Base-by-base conservation (phyloP, 1,140 invertebrate species). In the Bombus huntii region DNA sequence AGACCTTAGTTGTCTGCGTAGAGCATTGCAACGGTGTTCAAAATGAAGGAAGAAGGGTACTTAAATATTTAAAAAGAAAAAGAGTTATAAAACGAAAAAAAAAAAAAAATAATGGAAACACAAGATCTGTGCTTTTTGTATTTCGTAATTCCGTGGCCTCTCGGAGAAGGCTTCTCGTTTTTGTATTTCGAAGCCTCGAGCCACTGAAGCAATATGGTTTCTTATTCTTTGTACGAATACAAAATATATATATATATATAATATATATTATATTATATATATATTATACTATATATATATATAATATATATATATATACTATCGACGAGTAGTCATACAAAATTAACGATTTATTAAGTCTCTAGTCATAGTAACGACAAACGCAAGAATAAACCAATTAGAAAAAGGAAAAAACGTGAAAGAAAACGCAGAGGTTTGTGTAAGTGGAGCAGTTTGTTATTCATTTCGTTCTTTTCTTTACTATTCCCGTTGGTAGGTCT, bases 321-420 rank as follows among this genome's bases (percentile, higher is more conserved):
- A 71, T 83, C 70, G 83, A 83, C 83, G 80, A 89, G 28, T 92
- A 88, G 80, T 42, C 47, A 86, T 47, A 68, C 83, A 92, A 87
- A 89, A 90, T 89, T 89, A 86, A 90, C 81, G 72, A 81, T 81
- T 93, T 91, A 91, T 92, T 91, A 90, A 88, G 85, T 90, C 90
- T 94, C 93, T 94, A 93, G 93, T 94, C 93, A 93, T 92, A 91
- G 83, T 90, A 86, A 88, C 57, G 87, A 87, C 84, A 88, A 71
- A 72, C 86, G 85, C 88, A 85, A 87, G 80, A 87, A 80, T 71
- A 53, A 12, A 59, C 28, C 4, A 71, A 28, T 71, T 28, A 62
- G 62, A 59, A 57, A 80, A 25, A 13, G 42, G 57, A 42, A 25
- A 74, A 34, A 72, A 70, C 71, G 8, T 84, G 79, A 75, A 87